These are phyloP conservation scores for Girardinus metallicus DNA, from an alignment of 2,797 vertebrate species.

Conservation along the genomic window DNA sequence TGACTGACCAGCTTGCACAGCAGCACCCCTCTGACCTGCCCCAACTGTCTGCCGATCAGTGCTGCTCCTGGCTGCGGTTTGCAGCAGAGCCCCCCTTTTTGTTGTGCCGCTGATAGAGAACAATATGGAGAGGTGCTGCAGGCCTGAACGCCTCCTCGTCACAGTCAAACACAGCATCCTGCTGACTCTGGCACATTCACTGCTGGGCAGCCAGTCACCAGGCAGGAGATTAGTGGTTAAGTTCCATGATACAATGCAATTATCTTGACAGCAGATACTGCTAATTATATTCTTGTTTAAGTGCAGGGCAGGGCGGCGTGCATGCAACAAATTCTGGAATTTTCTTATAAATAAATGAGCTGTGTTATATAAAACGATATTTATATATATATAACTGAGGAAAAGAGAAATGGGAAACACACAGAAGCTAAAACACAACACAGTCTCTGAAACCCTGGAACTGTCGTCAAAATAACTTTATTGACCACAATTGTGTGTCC, in stretches of 20 bases:
- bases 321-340: background rate
- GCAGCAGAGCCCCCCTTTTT: conserved; percentile 51
- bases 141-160: conserved; percentile 55
- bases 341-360: background rate
- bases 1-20: conserved; percentile 12
- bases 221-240: conserved; percentile 48
- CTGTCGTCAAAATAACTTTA: too few species aligned
- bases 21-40: conserved; percentile 31
- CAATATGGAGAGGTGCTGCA: conserved; percentile 63
- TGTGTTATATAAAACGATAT: background rate
- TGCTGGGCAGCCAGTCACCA: conserved; percentile 24
- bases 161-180: conserved; percentile 53
- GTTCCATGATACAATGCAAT: conserved; percentile 35
- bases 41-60: conserved; percentile 22
- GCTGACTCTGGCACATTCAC: conserved; percentile 69
- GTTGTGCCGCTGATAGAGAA: conserved; percentile 55
- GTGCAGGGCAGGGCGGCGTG: background rate
- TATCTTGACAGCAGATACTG: conserved; percentile 19
- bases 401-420: too few species aligned
- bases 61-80: conserved; percentile 36
- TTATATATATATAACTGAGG: too few species aligned
- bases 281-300: conserved; percentile 16
- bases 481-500: too few species aligned
- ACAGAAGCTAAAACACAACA: too few species aligned
- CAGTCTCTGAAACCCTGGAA: too few species aligned